Evolutionary conservation across 2,888 invertebrate species (phyloP).

Genomic region (Trichopria drosophilae): DNA sequence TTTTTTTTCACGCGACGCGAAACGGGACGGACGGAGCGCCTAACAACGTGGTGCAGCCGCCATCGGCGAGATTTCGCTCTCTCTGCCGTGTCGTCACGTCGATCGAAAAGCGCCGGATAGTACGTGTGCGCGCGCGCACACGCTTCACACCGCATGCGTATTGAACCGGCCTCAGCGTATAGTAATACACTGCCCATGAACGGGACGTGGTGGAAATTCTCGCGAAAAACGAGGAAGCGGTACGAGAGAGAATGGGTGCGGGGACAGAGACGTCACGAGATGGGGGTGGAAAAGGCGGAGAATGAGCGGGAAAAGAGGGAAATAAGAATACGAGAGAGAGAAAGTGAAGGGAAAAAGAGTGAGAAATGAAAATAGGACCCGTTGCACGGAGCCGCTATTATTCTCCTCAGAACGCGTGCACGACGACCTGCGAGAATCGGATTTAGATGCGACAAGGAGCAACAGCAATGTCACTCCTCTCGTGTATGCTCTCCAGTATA

Average conservation of each 20-base stretch:
- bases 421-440: too few relatives aligned
- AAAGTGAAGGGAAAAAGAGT: neutral
- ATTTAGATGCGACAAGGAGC: too few relatives aligned
- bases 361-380: too few relatives aligned
- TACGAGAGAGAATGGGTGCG: conserved; percentile 6
- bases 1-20: too few relatives aligned
- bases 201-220: conserved; percentile 33
- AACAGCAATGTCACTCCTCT: too few relatives aligned
- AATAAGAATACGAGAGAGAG: neutral
- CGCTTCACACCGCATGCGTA: conserved; percentile 55
- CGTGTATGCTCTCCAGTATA: too few relatives aligned
- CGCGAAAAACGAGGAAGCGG: conserved; percentile 28
- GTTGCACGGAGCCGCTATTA: too few relatives aligned
- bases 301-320: too few relatives aligned
- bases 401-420: too few relatives aligned
- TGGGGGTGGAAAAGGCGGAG: too few relatives aligned
- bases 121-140: conserved; percentile 48
- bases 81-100: conserved; percentile 49
- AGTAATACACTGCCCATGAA: conserved; percentile 19
- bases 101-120: conserved; percentile 54
- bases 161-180: conserved; percentile 43
- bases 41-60: conserved; percentile 39
- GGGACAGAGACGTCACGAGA: neutral
- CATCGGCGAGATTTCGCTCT: conserved; percentile 47
- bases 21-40: too few relatives aligned